phyloP scores from a whole-genome alignment of 2,113 vertebrate genomes.

The Pseudorhombus dupliciocellatus region DNA sequence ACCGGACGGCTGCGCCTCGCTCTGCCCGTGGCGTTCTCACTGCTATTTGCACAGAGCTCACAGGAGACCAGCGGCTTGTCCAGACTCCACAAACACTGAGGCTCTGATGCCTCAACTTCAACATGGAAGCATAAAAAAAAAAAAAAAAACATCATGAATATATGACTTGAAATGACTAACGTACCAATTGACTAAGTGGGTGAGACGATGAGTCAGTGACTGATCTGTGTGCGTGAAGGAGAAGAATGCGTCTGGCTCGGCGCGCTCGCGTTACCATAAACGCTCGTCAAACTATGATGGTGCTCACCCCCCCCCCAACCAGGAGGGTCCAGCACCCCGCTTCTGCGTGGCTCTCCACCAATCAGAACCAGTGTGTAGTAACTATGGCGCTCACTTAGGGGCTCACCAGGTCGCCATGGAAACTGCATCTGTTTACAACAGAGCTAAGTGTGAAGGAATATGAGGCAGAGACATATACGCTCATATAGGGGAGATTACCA shows the following conservation, averaged over 20 bases:
- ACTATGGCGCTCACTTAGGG: conserved; percentile 82
- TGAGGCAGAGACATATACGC: conserved; percentile 42
- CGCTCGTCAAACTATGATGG: conserved; percentile 72
- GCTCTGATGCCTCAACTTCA: conserved; percentile 51
- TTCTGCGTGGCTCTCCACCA: conserved; percentile 70
- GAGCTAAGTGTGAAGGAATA: conserved; percentile 53
- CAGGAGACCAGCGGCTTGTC: conserved; percentile 43
- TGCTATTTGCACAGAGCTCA: conserved; percentile 71
- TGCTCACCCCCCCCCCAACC: conserved; percentile 50
- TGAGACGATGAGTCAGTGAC: conserved; percentile 77
- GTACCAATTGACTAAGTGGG: conserved; percentile 71
- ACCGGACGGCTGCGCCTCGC: conserved; percentile 28
- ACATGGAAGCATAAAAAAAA: conserved; percentile 27
- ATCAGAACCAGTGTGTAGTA: conserved; percentile 73
- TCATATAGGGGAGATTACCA: conserved; percentile 21
- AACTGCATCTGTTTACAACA: conserved; percentile 95
- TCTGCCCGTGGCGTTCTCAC: conserved; percentile 37
- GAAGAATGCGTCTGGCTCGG: conserved; percentile 64
- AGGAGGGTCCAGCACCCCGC: conserved; percentile 56
- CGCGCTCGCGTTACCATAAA: conserved; percentile 69
- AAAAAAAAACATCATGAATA: conserved; percentile 53
- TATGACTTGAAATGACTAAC: conserved; percentile 75
- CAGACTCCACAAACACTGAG: conserved; percentile 45
- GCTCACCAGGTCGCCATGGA: conserved; percentile 85
- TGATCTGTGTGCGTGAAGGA: conserved; percentile 58